phyloP scores from a whole-genome alignment of 2,888 invertebrate species.

The Ophioninae sp. region DNA sequence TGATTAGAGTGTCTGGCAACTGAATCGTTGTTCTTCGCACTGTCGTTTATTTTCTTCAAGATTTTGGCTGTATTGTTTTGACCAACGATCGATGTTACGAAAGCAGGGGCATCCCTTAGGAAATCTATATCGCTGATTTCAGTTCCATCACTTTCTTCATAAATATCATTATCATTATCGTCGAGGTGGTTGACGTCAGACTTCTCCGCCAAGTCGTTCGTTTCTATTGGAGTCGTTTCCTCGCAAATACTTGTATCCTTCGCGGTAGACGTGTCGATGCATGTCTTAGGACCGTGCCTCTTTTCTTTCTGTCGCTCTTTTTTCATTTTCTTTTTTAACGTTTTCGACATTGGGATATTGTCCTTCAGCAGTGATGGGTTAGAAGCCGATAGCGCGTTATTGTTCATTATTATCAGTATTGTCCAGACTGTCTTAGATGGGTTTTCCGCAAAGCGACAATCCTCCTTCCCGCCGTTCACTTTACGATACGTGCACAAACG shows the following conservation, averaged over 20 bases:
- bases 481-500: neutral
- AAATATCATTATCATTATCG: conserved; percentile 6
- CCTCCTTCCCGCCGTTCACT: neutral
- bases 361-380: neutral
- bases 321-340: conserved; percentile 54
- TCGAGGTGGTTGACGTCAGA: neutral
- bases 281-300: conserved; percentile 34
- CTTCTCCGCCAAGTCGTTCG: neutral
- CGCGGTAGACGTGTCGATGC: neutral
- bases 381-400: neutral
- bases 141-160: conserved; percentile 11
- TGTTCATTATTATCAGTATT: neutral
- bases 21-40: conserved; percentile 12
- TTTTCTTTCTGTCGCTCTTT: conserved; percentile 57
- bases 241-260: neutral
- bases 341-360: neutral
- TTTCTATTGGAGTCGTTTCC: neutral
- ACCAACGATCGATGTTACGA: conserved; percentile 51
- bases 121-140: conserved; percentile 41
- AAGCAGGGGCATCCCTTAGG: conserved; percentile 42
- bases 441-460: neutral
- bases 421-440: neutral
- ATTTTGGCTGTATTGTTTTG: conserved; percentile 41
- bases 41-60: conserved; percentile 30
- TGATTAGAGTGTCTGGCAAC: neutral